phyloP scores from a whole-genome alignment of 2,888 invertebrate genomes.

The Rotaria sp. region DNA sequence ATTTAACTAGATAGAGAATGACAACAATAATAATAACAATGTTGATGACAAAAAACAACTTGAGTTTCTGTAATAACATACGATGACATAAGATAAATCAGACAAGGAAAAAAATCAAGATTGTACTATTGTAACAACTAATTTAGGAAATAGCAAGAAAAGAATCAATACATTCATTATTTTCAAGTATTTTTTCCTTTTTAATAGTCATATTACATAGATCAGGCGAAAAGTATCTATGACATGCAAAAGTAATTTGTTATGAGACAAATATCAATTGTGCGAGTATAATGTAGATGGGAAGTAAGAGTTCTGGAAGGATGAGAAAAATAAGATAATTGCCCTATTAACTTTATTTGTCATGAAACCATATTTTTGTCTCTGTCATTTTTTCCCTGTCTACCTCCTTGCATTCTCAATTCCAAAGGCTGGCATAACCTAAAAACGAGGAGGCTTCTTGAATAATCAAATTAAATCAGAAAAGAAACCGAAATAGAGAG shows the following conservation, averaged over 20 bases:
- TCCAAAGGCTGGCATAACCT: background rate
- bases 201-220: background rate
- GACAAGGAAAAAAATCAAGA: background rate
- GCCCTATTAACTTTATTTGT: background rate
- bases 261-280: background rate
- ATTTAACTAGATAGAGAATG: background rate
- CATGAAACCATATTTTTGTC: background rate
- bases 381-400: background rate
- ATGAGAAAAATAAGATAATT: constrained; percentile 15
- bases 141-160: background rate
- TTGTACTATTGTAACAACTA: background rate
- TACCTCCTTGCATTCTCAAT: background rate
- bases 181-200: background rate
- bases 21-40: background rate
- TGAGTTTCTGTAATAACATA: background rate
- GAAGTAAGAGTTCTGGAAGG: background rate
- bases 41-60: background rate
- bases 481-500: no score
- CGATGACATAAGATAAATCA: no score
- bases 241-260: constrained; percentile 19
- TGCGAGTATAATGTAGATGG: background rate
- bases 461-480: background rate
- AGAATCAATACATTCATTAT: background rate
- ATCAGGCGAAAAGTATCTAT: background rate
- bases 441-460: background rate